Conservation (phyloP, 2,888 invertebrate genomes). For the Empis stercorea region DNA sequence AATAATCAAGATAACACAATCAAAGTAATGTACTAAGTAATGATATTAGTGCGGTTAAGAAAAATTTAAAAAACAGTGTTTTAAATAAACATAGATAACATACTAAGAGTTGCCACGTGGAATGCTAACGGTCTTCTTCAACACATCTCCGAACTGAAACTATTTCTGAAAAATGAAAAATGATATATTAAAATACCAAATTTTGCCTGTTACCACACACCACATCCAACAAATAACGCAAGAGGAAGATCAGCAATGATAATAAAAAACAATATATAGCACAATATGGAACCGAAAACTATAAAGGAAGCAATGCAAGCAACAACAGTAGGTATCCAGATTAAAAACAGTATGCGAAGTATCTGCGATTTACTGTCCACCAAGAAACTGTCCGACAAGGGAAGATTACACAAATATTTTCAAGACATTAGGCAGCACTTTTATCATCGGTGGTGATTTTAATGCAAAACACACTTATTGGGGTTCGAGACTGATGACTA, state of each 20-base stretch:
- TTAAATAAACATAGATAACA: not conserved
- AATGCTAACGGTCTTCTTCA: conserved; percentile 10
- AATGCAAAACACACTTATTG: too few species aligned
- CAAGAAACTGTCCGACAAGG: not conserved
- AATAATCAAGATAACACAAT: not conserved
- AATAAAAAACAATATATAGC: conserved; percentile 1
- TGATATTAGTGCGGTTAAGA: not conserved
- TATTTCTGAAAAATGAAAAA: conserved; percentile 5
- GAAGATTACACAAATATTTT: not conserved
- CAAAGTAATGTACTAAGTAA: not conserved
- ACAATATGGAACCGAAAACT: not conserved
- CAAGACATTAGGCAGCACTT: not conserved
- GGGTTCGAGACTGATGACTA: too few species aligned
- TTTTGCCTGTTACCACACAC: conserved; percentile 9
- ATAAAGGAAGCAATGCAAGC: not conserved
- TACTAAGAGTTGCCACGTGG: conserved; percentile 9
- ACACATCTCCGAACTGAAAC: conserved; percentile 6
- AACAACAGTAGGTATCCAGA: not conserved
- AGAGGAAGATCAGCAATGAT: conserved; percentile 9
- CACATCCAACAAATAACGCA: conserved; percentile 6
- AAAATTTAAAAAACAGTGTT: not conserved
- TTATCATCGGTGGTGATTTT: conserved; percentile 1
- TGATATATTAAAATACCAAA: conserved; percentile 6
- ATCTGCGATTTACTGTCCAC: conserved; percentile 4
- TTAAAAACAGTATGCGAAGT: not conserved